phyloP scores from a whole-genome alignment of 1,140 invertebrate genomes.

The Melanaphis sacchari region DNA sequence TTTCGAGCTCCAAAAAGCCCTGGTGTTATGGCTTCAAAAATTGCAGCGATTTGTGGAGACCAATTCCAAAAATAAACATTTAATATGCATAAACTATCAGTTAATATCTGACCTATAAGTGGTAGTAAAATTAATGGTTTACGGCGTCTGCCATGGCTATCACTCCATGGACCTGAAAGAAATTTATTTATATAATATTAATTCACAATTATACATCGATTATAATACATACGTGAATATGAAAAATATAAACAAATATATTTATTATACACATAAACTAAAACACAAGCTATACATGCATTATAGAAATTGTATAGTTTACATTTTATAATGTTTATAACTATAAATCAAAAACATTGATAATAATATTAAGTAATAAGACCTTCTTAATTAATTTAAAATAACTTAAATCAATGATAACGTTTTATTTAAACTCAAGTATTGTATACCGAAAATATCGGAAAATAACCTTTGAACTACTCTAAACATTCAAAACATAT shows the following conservation, averaged over 20 bases:
- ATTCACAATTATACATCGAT: background rate
- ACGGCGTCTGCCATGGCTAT: slow-evolving; percentile 61
- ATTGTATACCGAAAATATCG: too few species aligned
- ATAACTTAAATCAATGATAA: too few species aligned
- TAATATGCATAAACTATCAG: slow-evolving; percentile 41
- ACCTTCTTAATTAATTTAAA: too few species aligned
- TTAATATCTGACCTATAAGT: slow-evolving; percentile 60
- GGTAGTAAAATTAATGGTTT: slow-evolving; percentile 65
- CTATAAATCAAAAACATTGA: too few species aligned
- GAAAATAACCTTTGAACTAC: too few species aligned
- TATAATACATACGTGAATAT: background rate
- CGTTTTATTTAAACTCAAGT: too few species aligned
- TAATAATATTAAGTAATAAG: too few species aligned
- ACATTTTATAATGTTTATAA: too few species aligned
- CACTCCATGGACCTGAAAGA: slow-evolving; percentile 59
- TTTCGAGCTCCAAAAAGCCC: slow-evolving; percentile 64
- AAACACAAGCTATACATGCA: background rate
- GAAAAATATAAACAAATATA: background rate
- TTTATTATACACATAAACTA: too few species aligned
- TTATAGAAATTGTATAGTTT: background rate
- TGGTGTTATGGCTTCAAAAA: slow-evolving; percentile 63
- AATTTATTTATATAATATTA: background rate
- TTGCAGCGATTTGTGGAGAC: slow-evolving; percentile 60
- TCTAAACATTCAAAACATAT: too few species aligned
- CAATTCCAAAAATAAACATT: slow-evolving; percentile 60